These are phyloP conservation scores for Sinocyclocheilus rhinocerous DNA, from an alignment of 2,113 vertebrate genomes.

Conservation along the genomic window DNA sequence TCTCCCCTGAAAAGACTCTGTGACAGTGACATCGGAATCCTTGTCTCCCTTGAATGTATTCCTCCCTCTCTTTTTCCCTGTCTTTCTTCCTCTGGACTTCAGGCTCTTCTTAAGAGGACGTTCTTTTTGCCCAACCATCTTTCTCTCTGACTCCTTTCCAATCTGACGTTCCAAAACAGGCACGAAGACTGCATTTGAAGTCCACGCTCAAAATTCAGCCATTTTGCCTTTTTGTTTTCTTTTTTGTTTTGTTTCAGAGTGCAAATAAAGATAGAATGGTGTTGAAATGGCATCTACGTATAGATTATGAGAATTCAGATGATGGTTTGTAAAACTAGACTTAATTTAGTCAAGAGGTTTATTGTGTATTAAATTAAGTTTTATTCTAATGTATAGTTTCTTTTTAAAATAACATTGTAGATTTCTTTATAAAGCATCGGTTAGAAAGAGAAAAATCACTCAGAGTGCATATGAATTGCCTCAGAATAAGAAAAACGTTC, in stretches of 20 bases:
- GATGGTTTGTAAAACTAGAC: constrained; percentile 74
- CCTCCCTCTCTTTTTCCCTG: constrained; percentile 59
- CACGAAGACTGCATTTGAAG: constrained; percentile 72
- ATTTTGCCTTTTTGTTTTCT: constrained; percentile 71
- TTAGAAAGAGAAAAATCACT: constrained; percentile 65
- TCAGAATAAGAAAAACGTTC: constrained; percentile 52
- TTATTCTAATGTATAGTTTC: constrained; percentile 82
- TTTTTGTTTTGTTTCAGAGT: constrained; percentile 57
- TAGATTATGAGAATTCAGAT: constrained; percentile 61
- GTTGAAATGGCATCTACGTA: constrained; percentile 61
- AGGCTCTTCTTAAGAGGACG: constrained; percentile 13
- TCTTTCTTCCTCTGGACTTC: constrained; percentile 12
- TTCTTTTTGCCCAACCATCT: constrained; percentile 65
- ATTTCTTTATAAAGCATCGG: constrained; percentile 75
- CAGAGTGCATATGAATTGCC: constrained; percentile 63
- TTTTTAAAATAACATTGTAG: constrained; percentile 75
- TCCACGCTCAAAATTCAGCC: constrained; percentile 68
- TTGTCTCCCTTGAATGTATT: constrained; percentile 97
- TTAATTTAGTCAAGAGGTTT: constrained; percentile 78
- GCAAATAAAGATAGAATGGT: constrained; percentile 68
- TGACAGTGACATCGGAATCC: constrained; percentile 74
- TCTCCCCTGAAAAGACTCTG: constrained; percentile 85
- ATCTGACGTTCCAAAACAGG: constrained; percentile 77
- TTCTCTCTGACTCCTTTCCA: constrained; percentile 56
- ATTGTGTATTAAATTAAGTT: constrained; percentile 83